phyloP scores from a whole-genome alignment of 2,888 invertebrate genomes.

The Calliopum simillimum region DNA sequence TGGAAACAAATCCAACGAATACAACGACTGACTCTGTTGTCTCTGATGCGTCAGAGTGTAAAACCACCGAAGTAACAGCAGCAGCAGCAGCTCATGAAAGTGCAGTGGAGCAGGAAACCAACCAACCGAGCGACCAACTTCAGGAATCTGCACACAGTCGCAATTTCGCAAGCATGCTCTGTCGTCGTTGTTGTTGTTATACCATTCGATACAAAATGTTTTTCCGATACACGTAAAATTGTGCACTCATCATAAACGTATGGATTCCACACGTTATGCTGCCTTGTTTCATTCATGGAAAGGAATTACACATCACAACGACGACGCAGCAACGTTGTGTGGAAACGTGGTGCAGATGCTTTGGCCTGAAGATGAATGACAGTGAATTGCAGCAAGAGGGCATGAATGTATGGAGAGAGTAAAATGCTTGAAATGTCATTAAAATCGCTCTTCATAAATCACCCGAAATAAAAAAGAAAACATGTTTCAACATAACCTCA shows the following conservation, averaged over 20 bases:
- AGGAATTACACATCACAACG: neutral
- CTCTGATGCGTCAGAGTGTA: too few relatives aligned
- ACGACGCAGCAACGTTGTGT: neutral
- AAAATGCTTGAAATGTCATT: conserved; percentile 60
- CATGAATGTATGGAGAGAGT: neutral
- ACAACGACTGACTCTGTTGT: too few relatives aligned
- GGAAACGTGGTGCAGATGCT: neutral
- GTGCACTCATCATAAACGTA: too few relatives aligned
- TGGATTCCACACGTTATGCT: too few relatives aligned
- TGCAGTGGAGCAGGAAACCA: neutral
- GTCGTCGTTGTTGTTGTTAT: too few relatives aligned
- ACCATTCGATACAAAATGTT: neutral
- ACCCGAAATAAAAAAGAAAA: conserved; percentile 51
- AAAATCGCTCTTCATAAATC: conserved; percentile 65
- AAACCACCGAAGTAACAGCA: too few relatives aligned
- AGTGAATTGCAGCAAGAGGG: conserved; percentile 41
- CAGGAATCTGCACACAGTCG: too few relatives aligned
- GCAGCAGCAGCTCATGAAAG: too few relatives aligned
- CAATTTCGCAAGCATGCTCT: neutral
- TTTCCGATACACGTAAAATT: neutral
- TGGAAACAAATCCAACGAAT: neutral
- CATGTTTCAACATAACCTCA: conserved; percentile 59
- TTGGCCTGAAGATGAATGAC: conserved; percentile 6
- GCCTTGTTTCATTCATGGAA: too few relatives aligned
- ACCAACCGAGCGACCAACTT: neutral